Conservation (phyloP, 2,113 vertebrate genomes). For the Ramphastos sulfuratus region DNA sequence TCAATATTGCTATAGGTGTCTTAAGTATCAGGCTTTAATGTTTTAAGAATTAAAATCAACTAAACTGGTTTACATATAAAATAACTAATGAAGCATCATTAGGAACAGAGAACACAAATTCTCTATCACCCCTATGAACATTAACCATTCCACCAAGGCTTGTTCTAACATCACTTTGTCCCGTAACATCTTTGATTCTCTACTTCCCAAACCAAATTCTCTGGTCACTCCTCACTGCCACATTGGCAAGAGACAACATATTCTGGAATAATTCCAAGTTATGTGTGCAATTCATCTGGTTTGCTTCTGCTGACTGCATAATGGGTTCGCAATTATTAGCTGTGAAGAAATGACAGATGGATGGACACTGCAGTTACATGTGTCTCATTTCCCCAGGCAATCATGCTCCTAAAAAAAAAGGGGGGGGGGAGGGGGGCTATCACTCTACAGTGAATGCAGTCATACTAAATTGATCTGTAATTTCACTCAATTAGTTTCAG, state of each 20-base stretch:
- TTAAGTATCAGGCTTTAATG: not conserved
- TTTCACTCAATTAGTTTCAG: conserved; percentile 54
- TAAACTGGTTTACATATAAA: not conserved
- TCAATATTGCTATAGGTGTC: not conserved
- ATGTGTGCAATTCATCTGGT: conserved; percentile 32
- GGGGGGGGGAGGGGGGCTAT: not conserved
- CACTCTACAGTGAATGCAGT: not conserved
- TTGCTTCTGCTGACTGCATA: conserved; percentile 24
- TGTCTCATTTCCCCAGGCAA: conserved; percentile 30
- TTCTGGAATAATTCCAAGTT: conserved; percentile 25
- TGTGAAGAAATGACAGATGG: conserved; percentile 56
- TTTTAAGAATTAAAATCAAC: not conserved
- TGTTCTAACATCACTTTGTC: not conserved
- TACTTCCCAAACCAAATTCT: not conserved
- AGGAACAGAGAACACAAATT: not conserved
- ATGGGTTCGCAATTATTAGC: conserved; percentile 36
- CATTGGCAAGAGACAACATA: not conserved
- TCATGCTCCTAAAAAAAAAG: not conserved
- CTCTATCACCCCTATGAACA: not conserved
- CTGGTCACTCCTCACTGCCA: not conserved
- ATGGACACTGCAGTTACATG: conserved; percentile 12
- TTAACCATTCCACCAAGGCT: not conserved
- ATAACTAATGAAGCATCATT: not conserved
- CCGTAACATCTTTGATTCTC: not conserved
- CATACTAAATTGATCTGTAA: conserved; percentile 38